Conservation (phyloP, 1,140 invertebrate species). For the Drosophila ironensis region DNA sequence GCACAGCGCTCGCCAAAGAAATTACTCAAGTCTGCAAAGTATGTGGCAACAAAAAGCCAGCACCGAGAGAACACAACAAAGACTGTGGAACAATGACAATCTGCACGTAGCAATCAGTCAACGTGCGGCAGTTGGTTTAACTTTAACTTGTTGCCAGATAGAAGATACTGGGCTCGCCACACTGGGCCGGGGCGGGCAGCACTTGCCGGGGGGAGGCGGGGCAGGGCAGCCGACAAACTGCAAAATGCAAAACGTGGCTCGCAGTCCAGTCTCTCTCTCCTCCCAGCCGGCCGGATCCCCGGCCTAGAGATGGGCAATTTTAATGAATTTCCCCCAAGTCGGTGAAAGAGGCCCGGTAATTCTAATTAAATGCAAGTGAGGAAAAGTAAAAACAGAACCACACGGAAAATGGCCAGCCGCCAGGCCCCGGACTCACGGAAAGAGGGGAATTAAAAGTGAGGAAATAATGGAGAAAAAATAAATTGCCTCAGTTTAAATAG, state of each 20-base stretch:
- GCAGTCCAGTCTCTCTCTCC: too few species aligned
- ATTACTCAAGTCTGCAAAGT: slow-evolving; percentile 79
- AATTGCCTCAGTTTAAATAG: slow-evolving; percentile 35
- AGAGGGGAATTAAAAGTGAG: slow-evolving; percentile 34
- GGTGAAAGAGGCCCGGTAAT: slow-evolving; percentile 39
- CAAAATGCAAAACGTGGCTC: slow-evolving; percentile 75
- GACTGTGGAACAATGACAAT: slow-evolving; percentile 71
- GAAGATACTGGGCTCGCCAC: slow-evolving; percentile 28
- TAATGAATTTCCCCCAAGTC: slow-evolving; percentile 33
- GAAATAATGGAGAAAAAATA: slow-evolving; percentile 33
- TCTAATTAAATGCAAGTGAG: slow-evolving; percentile 48
- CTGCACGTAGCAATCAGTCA: slow-evolving; percentile 79
- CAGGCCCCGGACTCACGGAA: slow-evolving; percentile 7
- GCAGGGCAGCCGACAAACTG: slow-evolving; percentile 54
- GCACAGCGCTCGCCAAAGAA: slow-evolving; percentile 70
- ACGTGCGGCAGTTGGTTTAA: slow-evolving; percentile 78
- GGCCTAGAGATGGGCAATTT: slow-evolving; percentile 64
- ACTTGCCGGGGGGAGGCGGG: not conserved
- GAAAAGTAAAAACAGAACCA: slow-evolving; percentile 36
- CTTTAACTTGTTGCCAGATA: slow-evolving; percentile 73
- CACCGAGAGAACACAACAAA: slow-evolving; percentile 43
- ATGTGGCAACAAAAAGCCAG: slow-evolving; percentile 56
- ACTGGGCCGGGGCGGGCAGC: slow-evolving; percentile 13
- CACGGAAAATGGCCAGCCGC: not conserved
- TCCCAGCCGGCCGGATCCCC: slow-evolving; percentile 20